These are phyloP conservation scores for Lucilia cuprina DNA, from an alignment of 1,140 invertebrate species.

Conservation along the genomic window DNA sequence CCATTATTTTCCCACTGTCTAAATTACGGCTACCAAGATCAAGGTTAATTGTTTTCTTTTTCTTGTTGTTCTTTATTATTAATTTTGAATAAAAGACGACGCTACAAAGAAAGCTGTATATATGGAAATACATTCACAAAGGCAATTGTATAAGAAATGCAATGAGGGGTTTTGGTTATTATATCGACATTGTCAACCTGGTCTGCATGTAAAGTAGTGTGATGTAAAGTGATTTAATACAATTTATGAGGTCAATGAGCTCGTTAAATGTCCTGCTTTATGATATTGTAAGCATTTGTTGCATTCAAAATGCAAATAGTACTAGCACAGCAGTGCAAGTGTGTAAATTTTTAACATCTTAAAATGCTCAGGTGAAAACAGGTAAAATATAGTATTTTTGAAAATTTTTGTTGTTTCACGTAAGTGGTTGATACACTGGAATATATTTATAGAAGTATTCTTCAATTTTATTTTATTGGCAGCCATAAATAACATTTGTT, in stretches of 20 bases:
- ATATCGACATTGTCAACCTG: not conserved
- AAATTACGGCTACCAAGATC: constrained; percentile 10
- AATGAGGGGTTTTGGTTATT: not conserved
- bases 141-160: not conserved
- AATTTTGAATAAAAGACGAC: not conserved
- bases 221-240: not conserved
- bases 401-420: not conserved
- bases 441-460: not conserved
- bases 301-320: too few relatives aligned
- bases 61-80: not conserved
- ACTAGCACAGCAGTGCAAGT: too few relatives aligned
- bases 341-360: not conserved
- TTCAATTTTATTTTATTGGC: not conserved
- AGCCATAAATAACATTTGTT: constrained; percentile 6
- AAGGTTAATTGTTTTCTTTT: constrained; percentile 6
- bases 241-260: constrained; percentile 12
- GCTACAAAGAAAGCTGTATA: not conserved
- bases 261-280: not conserved
- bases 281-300: not conserved
- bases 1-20: not conserved
- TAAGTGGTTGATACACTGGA: not conserved
- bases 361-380: not conserved
- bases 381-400: not conserved
- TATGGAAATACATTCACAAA: not conserved
- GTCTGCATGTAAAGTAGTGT: not conserved